Percentiles rank a stretch among this genome's conserved stretches.
These are phyloP conservation scores for Ateles fusciceps DNA, from an alignment of 2,797 vertebrate genomes.

Conservation along the genomic window DNA sequence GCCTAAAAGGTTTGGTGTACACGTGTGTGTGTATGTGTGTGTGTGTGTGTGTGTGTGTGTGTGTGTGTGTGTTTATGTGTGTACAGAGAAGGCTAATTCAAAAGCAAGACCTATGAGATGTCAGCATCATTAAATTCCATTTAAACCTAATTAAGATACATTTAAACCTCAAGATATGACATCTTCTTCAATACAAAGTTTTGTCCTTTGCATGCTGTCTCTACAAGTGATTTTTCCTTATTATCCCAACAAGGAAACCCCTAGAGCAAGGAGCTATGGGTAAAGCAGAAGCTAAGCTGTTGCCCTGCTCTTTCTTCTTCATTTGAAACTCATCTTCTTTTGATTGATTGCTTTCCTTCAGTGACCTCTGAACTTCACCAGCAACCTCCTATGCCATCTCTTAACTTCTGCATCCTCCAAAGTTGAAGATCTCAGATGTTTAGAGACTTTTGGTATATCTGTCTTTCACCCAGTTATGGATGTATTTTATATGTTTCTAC, in stretches of 20 bases:
- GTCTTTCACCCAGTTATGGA: conserved; percentile 89
- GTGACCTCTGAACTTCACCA: conserved; percentile 90
- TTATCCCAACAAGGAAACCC: conserved; percentile 89
- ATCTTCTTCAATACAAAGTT: conserved; percentile 87
- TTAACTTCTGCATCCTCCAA: conserved; percentile 90
- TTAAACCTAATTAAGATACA: conserved; percentile 87
- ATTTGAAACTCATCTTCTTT: conserved; percentile 85
- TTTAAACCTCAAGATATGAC: conserved; percentile 89
- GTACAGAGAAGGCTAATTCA: conserved; percentile 75
- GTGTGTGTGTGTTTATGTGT: background rate
- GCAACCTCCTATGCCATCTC: conserved; percentile 90
- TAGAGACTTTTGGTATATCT: conserved; percentile 87
- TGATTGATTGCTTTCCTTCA: conserved; percentile 91
- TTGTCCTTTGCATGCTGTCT: conserved; percentile 83
- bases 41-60: background rate
- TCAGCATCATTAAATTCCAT: conserved; percentile 82
- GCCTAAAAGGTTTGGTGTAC: conserved; percentile 73
- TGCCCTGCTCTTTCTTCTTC: conserved; percentile 90
- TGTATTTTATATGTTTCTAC: conserved; percentile 88
- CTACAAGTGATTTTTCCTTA: conserved; percentile 92
- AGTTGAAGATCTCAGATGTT: conserved; percentile 87
- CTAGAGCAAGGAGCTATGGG: conserved; percentile 86
- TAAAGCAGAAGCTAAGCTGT: conserved; percentile 84
- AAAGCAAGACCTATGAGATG: conserved; percentile 91
- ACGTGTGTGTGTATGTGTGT: background rate